Evolutionary conservation across 2,797 vertebrate genomes (phyloP).

Genomic region (Dendrocincla fuliginosa): DNA sequence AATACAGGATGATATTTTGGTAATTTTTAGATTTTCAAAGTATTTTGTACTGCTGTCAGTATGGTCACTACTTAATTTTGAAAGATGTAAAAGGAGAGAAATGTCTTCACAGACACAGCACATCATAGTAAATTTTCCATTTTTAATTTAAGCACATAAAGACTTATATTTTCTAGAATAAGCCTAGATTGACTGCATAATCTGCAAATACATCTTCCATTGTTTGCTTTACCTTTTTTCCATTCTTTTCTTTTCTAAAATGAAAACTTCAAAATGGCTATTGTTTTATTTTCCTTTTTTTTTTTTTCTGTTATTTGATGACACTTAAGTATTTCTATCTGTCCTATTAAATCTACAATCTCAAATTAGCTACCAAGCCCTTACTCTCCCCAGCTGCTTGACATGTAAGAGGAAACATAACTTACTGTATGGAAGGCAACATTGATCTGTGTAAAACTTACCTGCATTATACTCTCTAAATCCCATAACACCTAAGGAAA

Average conservation of each 20-base stretch:
- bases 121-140: neutral
- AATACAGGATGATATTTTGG: neutral
- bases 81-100: neutral
- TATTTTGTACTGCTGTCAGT: neutral
- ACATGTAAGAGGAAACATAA: conserved; percentile 19
- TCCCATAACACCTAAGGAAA: conserved; percentile 61
- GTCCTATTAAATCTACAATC: neutral
- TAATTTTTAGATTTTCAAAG: neutral
- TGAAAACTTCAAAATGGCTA: neutral
- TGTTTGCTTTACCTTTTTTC: neutral
- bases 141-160: neutral
- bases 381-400: neutral
- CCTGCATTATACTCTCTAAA: conserved; percentile 65
- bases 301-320: neutral
- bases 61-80: neutral
- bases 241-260: neutral
- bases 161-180: neutral
- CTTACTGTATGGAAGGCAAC: conserved; percentile 49
- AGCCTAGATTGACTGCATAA: neutral
- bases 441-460: conserved; percentile 61
- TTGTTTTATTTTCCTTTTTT: neutral
- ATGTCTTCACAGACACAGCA: neutral
- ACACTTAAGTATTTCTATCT: neutral
- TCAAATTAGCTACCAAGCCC: neutral
- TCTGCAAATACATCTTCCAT: neutral